Base-by-base conservation (phyloP, 2,113 vertebrate genomes). In the Indicator maculatus region DNA sequence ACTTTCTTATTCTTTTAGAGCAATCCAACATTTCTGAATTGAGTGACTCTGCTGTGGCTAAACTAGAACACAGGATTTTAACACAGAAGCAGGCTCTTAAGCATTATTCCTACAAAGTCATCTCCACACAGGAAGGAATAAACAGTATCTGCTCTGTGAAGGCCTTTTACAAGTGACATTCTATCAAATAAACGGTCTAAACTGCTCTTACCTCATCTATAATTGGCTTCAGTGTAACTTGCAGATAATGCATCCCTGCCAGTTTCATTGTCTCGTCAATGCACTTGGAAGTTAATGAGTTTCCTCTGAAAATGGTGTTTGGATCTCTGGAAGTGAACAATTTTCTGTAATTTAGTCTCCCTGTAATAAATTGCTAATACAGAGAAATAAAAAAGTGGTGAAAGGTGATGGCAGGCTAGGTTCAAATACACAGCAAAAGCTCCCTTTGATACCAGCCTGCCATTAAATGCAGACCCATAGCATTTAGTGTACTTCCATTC, bases 211-310 rank as follows among this genome's bases (percentile, higher is more conserved):
- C 99, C 98, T 99, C 99, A 92, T 99, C 99, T 63, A 99, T 99
- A 95, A 99, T 98, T 23, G 99, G 98, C 94, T 99, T 99, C 83
- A 99, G 98, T 16, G 99, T 99, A 97, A 99, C 98, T 45, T 99
- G 99, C 71, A 99, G 98, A 96, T 99, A 99, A 96, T 99, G 99
- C 98, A 99, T 99, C 52, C 99, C 99, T 7, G 99, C 99, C 92
- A 99, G 98, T 96, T 99, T 99, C 99, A 99, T 99, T 16, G 99
- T 99, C 97, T 99, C 99, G 2, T 99, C 99, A 44, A 99, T 99
- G 97, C 99, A 99, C 96, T 99, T 99, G 81, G 99, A 99, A 2
- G 99, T 99, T 94, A 99, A 96, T 0, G 99, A 99, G 96, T 99
- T 99, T 86, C 99, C 99, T 86, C 99, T 98, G 96, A 99, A 99